phyloP scores from a whole-genome alignment of 2,797 vertebrate species.

The Sebastes diaconus region DNA sequence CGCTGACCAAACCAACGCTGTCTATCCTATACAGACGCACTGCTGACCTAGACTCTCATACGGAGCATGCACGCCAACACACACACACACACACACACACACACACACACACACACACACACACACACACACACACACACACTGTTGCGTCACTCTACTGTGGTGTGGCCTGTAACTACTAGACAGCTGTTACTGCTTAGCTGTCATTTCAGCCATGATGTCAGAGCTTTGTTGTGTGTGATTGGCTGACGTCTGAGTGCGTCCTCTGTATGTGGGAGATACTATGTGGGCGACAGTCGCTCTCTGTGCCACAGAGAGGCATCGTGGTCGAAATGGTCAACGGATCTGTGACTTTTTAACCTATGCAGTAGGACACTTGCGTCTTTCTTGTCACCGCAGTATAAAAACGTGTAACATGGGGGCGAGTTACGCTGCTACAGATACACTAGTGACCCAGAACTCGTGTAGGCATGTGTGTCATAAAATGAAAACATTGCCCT shows the following conservation, averaged over 20 bases:
- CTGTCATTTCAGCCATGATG: constrained; percentile 74
- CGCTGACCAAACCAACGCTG: constrained; percentile 71
- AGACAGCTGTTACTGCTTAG: constrained; percentile 77
- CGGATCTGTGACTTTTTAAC: constrained; percentile 19
- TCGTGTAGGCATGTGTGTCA: background rate
- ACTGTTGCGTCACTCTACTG: constrained; percentile 66
- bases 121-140: background rate
- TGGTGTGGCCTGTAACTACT: constrained; percentile 59
- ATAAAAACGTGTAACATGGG: constrained; percentile 7
- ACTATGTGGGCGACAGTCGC: constrained; percentile 34
- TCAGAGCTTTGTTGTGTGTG: constrained; percentile 72
- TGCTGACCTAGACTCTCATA: constrained; percentile 58
- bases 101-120: background rate
- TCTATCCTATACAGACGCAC: constrained; percentile 51
- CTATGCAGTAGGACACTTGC: background rate
- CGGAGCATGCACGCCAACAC: background rate
- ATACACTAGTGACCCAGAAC: background rate
- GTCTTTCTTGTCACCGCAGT: constrained; percentile 20
- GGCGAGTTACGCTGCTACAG: background rate
- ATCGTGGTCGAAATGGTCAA: constrained; percentile 36
- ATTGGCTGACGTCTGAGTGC: constrained; percentile 69
- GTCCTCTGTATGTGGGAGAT: constrained; percentile 45
- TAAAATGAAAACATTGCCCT: background rate
- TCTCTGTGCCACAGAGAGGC: constrained; percentile 15
- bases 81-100: constrained; percentile 1